Evolutionary conservation across 1,140 invertebrate genomes (phyloP).

Genomic region (Hetaerina americana): DNA sequence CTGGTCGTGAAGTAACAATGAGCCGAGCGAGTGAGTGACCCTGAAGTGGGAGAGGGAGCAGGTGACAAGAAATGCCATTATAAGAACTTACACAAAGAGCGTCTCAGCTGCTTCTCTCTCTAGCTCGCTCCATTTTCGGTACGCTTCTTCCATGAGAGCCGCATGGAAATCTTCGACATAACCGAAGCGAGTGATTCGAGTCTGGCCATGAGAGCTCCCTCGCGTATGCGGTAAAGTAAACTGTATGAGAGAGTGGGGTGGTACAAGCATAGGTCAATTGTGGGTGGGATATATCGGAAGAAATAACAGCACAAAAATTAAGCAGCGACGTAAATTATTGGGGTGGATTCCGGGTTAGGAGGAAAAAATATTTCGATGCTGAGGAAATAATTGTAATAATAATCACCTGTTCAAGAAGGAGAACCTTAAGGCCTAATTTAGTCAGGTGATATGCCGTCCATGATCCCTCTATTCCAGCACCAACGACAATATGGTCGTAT

Average conservation of each 20-base stretch:
- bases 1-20: too few relatives aligned
- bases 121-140: slow-evolving; percentile 1
- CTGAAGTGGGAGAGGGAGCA: too few relatives aligned
- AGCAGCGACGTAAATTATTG: neutral
- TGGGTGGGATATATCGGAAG: too few relatives aligned
- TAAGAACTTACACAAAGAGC: slow-evolving; percentile 4
- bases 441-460: slow-evolving; percentile 1
- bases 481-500: slow-evolving; percentile 1
- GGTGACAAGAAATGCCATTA: too few relatives aligned
- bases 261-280: too few relatives aligned
- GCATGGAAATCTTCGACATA: slow-evolving; percentile 7
- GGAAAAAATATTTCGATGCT: too few relatives aligned
- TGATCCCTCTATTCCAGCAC: neutral
- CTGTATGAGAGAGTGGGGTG: too few relatives aligned
- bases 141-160: neutral
- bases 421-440: neutral
- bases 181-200: slow-evolving; percentile 5
- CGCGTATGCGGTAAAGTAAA: slow-evolving; percentile 4
- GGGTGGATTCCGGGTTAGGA: neutral
- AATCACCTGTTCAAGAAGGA: neutral
- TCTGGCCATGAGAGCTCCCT: slow-evolving; percentile 10
- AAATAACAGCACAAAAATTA: neutral
- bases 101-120: slow-evolving; percentile 3
- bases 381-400: neutral
- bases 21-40: too few relatives aligned